These are phyloP conservation scores for Torymus auratus DNA, from an alignment of 2,888 invertebrate genomes.

Conservation along the genomic window DNA sequence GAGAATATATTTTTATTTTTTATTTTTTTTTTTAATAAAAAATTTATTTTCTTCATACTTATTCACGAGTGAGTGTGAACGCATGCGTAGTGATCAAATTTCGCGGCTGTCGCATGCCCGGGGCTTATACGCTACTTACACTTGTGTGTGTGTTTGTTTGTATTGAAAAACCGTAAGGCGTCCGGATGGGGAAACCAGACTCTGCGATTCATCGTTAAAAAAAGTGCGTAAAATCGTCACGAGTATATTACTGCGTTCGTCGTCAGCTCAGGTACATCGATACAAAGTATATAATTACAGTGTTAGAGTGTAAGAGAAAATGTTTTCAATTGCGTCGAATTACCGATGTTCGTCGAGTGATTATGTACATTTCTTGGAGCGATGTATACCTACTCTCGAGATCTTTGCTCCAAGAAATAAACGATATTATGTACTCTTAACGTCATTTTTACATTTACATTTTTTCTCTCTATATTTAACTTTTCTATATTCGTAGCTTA, in stretches of 20 bases:
- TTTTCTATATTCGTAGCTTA: conserved; percentile 34
- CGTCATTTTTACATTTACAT: conserved; percentile 6
- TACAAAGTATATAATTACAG: conserved; percentile 25
- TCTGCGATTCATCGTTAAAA: conserved; percentile 7
- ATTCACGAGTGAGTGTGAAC: conserved; percentile 19
- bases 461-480: conserved; percentile 21
- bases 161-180: background rate
- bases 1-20: background rate
- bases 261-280: conserved; percentile 42
- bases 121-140: conserved; percentile 45
- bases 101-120: conserved; percentile 40
- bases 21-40: conserved; percentile 1
- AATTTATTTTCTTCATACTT: no score
- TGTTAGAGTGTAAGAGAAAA: conserved; percentile 4
- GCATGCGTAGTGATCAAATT: conserved; percentile 1
- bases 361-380: no score
- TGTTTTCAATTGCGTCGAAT: conserved; percentile 22
- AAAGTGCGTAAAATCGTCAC: conserved; percentile 24
- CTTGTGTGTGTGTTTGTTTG: conserved; percentile 33
- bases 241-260: conserved; percentile 2
- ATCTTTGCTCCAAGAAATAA: no score
- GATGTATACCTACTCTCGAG: no score
- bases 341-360: background rate
- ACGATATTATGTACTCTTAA: background rate
- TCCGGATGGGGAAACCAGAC: background rate